These are phyloP conservation scores for Ariolimax columbianus DNA, from an alignment of 2,888 invertebrate genomes.

Conservation along the genomic window DNA sequence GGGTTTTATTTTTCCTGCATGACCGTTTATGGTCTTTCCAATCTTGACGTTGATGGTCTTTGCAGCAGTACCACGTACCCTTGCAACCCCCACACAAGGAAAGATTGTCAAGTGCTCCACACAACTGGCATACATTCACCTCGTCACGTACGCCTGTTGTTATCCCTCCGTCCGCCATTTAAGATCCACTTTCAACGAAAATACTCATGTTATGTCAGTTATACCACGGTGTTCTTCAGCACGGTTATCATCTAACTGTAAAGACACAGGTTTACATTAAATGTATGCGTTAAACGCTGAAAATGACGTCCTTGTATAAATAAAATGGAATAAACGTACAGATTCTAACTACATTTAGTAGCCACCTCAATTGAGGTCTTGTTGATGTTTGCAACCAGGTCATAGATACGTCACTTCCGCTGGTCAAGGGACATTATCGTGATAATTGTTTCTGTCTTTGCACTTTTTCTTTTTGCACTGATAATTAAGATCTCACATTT, in stretches of 20 bases:
- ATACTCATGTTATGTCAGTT: slow-evolving; percentile 11
- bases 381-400: slow-evolving; percentile 34
- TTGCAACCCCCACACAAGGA: slow-evolving; percentile 73
- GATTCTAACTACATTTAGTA: background rate
- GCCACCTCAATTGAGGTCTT: background rate
- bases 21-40: slow-evolving; percentile 72
- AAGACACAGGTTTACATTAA: background rate
- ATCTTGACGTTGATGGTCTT: slow-evolving; percentile 72
- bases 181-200: slow-evolving; percentile 11
- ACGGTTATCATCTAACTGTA: background rate
- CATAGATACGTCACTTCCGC: slow-evolving; percentile 27
- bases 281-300: no score
- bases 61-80: slow-evolving; percentile 73
- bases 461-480: no score
- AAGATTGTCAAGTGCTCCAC: slow-evolving; percentile 70
- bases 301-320: background rate
- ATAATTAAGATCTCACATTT: no score
- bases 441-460: background rate
- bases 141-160: slow-evolving; percentile 58
- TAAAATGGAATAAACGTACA: background rate
- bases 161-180: slow-evolving; percentile 42
- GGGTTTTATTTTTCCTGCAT: slow-evolving; percentile 38
- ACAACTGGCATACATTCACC: slow-evolving; percentile 69
- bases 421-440: slow-evolving; percentile 5
- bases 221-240: no score